phyloP scores from a whole-genome alignment of 2,888 invertebrate species.

The Halictus ligatus region DNA sequence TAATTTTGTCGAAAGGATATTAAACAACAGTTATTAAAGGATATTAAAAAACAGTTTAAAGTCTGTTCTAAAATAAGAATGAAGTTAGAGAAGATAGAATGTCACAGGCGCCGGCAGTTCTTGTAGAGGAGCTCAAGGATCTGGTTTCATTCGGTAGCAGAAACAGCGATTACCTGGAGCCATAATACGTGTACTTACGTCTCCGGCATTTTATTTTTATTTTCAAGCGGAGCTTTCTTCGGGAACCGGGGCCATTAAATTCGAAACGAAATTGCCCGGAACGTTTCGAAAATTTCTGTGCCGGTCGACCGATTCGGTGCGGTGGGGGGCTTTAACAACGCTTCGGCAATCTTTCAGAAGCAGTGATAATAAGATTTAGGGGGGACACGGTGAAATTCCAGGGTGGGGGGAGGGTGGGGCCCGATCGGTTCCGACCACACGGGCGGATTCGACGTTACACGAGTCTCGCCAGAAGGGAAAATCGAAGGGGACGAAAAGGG shows the following conservation, averaged over 20 bases:
- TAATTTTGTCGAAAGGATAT: too few relatives aligned
- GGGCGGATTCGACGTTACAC: slow-evolving; percentile 29
- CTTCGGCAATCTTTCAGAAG: neutral
- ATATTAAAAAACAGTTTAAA: too few relatives aligned
- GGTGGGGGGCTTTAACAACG: neutral
- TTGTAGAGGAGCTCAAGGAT: too few relatives aligned
- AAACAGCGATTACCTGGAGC: neutral
- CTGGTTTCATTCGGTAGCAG: neutral
- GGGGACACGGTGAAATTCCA: slow-evolving; percentile 7
- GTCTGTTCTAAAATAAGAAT: too few relatives aligned
- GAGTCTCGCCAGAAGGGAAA: slow-evolving; percentile 12
- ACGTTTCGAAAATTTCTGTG: neutral
- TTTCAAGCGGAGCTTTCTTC: neutral
- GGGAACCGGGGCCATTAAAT: neutral
- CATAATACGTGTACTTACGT: neutral
- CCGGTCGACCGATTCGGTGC: neutral
- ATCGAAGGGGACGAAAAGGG: slow-evolving; percentile 29
- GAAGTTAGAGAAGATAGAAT: too few relatives aligned
- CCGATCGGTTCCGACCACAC: slow-evolving; percentile 10
- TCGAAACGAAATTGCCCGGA: neutral
- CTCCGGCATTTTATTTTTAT: neutral
- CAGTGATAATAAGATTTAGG: slow-evolving; percentile 38
- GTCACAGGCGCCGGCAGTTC: too few relatives aligned
- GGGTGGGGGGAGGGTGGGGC: neutral
- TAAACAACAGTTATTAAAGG: too few relatives aligned